A percentile compares a stretch with the other conserved stretches of the same genome.
Conservation (phyloP, 2,797 vertebrate genomes). For the Distichodus sexfasciatus region DNA sequence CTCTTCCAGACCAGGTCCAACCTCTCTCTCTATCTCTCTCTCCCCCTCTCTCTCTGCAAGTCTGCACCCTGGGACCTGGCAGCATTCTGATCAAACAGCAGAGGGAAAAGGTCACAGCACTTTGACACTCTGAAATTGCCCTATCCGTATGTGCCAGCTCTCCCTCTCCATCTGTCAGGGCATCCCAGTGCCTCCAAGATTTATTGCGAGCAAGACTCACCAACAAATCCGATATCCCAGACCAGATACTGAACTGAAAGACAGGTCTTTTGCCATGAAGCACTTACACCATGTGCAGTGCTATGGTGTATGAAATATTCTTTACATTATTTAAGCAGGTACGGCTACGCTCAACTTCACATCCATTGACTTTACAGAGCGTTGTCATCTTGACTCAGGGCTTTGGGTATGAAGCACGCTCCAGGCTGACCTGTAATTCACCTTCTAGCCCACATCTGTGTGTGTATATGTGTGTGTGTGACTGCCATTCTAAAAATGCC, state of each 20-base stretch:
- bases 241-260: too few species aligned
- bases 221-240: background rate
- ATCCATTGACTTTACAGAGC: background rate
- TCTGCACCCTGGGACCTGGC: slow-evolving; percentile 4
- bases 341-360: too few species aligned
- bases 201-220: background rate
- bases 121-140: background rate
- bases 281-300: too few species aligned
- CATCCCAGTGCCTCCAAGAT: background rate
- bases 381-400: background rate
- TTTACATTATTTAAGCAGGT: too few species aligned
- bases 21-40: too few species aligned
- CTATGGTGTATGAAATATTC: too few species aligned
- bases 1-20: background rate
- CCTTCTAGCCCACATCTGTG: background rate
- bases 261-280: too few species aligned
- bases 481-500: background rate
- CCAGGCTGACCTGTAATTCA: background rate
- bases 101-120: slow-evolving; percentile 29
- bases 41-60: background rate
- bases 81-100: slow-evolving; percentile 1
- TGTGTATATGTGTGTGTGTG: background rate
- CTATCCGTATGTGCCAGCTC: background rate
- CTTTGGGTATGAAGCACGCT: background rate
- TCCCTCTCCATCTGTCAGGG: background rate